phyloP scores from a whole-genome alignment of 2,797 vertebrate genomes.

The Lagocephalus sceleratus region DNA sequence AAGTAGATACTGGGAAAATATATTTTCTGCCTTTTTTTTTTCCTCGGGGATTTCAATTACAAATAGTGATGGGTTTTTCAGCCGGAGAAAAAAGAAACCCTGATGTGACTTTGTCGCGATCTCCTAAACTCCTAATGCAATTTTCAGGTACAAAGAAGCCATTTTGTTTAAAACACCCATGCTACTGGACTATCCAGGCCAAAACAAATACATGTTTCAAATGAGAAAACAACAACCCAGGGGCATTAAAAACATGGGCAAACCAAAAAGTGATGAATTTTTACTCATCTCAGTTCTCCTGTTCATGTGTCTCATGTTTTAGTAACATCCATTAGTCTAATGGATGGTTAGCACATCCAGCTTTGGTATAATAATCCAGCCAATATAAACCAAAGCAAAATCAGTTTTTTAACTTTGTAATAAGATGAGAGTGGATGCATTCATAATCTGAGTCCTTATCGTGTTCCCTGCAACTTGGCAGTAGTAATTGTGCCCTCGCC shows the following conservation, averaged over 20 bases:
- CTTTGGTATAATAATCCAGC: neutral
- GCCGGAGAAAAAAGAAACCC: constrained; percentile 8
- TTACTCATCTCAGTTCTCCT: no score
- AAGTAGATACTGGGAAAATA: constrained; percentile 41
- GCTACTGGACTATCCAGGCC: no score
- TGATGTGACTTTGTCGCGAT: constrained; percentile 13
- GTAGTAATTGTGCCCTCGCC: constrained; percentile 64
- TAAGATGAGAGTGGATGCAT: neutral
- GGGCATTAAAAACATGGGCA: no score
- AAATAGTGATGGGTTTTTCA: constrained; percentile 23
- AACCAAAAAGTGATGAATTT: no score
- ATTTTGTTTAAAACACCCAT: neutral
- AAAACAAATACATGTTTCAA: no score
- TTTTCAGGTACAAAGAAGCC: constrained; percentile 1
- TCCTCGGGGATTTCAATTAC: constrained; percentile 36
- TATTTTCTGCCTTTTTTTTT: constrained; percentile 37
- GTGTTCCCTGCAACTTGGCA: constrained; percentile 57
- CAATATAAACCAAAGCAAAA: neutral
- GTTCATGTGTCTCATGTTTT: no score
- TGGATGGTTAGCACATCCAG: neutral
- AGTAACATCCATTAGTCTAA: no score
- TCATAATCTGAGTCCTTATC: constrained; percentile 49
- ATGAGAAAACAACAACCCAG: no score
- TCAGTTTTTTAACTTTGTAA: no score
- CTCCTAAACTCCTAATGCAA: constrained; percentile 4